Evolutionary conservation across 2,797 vertebrate genomes (phyloP).

Genomic region (Melanotaenia parkinsoni): DNA sequence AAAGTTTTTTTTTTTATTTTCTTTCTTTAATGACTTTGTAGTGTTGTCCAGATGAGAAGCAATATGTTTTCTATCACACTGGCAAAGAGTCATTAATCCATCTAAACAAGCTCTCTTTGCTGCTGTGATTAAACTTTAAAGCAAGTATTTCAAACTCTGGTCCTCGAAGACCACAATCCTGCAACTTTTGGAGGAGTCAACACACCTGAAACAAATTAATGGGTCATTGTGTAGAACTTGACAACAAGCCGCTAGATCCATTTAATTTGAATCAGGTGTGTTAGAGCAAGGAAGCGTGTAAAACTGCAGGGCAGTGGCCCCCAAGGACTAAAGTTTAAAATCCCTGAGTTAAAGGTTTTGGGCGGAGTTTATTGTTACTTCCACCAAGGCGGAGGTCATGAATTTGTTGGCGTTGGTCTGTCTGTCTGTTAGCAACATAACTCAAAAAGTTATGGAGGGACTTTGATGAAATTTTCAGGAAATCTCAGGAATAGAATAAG

Average conservation of each 20-base stretch:
- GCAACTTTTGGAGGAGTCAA: not conserved
- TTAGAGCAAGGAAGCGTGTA: not conserved
- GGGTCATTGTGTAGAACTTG: not conserved
- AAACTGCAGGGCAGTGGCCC: not conserved
- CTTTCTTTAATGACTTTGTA: too few relatives aligned
- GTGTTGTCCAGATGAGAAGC: not conserved
- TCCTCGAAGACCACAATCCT: not conserved
- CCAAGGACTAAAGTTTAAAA: conserved; percentile 5
- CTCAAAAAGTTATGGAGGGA: too few relatives aligned
- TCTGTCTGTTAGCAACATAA: too few relatives aligned
- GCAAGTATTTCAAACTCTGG: not conserved
- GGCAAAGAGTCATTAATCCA: not conserved
- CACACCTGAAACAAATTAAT: not conserved
- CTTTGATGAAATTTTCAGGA: too few relatives aligned
- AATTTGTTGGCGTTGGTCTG: too few relatives aligned
- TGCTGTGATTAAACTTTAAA: not conserved
- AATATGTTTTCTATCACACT: too few relatives aligned
- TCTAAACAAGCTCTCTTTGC: not conserved
- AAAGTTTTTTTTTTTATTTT: not conserved
- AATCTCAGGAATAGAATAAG: too few relatives aligned
- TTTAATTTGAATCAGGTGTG: not conserved
- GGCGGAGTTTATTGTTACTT: not conserved
- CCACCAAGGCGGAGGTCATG: too few relatives aligned
- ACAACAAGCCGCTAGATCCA: not conserved
- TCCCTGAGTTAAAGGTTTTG: conserved; percentile 24